Percentiles rank a stretch among this genome's conserved stretches.
phyloP scores from a whole-genome alignment of 2,113 vertebrate species.

The Protomyctophum bolini region DNA sequence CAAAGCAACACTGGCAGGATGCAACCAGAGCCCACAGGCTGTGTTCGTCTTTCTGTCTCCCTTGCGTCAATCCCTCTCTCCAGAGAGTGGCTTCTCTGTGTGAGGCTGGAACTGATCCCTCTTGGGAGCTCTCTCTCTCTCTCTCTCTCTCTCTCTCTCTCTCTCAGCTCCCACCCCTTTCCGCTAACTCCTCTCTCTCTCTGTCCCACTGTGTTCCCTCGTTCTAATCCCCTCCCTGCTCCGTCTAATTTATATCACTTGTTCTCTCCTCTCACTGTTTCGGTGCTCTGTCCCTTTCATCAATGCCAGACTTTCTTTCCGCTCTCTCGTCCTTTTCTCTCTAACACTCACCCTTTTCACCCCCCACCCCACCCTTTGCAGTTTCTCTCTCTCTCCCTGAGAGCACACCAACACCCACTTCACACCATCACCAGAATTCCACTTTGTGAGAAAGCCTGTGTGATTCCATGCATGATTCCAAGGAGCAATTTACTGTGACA shows the following conservation, averaged over 20 bases:
- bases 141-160: slow-evolving; percentile 32
- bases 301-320: slow-evolving; percentile 24
- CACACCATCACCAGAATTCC: too few relatives aligned
- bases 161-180: background rate
- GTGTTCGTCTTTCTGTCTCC: background rate
- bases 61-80: background rate
- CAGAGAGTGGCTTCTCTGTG: background rate
- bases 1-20: too few relatives aligned
- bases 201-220: slow-evolving; percentile 7
- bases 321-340: background rate
- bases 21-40: too few relatives aligned
- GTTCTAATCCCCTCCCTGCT: too few relatives aligned
- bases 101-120: background rate
- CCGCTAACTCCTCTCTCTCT: slow-evolving; percentile 32
- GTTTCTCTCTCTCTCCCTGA: background rate
- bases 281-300: slow-evolving; percentile 7
- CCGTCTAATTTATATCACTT: background rate
- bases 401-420: too few relatives aligned
- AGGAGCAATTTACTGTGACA: too few relatives aligned
- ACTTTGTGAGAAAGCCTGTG: too few relatives aligned
- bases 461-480: too few relatives aligned
- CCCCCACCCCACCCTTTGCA: background rate
- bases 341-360: background rate
- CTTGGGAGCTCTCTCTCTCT: background rate
- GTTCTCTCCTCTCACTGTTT: background rate